Percentiles rank a stretch among this genome's conserved stretches.
phyloP scores from a whole-genome alignment of 2,113 vertebrate species.

The Grammomys surdaster region DNA sequence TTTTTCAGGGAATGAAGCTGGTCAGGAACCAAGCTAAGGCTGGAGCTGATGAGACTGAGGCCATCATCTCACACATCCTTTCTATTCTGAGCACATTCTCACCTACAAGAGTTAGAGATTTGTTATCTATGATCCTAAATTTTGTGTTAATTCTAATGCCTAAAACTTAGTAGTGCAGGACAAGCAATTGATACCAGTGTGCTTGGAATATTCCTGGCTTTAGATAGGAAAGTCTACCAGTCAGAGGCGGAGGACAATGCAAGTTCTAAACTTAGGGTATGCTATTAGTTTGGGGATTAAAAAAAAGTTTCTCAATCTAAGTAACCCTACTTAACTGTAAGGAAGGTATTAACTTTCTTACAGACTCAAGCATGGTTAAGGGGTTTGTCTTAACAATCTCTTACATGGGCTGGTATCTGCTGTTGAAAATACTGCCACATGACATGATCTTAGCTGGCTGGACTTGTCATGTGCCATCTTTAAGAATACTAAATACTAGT shows the following conservation, averaged over 20 bases:
- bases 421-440: background rate
- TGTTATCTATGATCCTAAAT: background rate
- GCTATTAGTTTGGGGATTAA: background rate
- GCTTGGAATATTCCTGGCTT: background rate
- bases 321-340: background rate
- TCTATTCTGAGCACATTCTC: background rate
- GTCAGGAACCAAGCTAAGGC: background rate
- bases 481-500: background rate
- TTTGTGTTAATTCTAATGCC: background rate
- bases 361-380: background rate
- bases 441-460: background rate
- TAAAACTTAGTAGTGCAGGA: background rate
- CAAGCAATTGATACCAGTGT: background rate
- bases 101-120: background rate
- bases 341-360: background rate
- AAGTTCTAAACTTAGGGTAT: background rate
- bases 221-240: background rate
- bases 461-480: background rate
- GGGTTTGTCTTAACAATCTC: background rate
- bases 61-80: background rate
- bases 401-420: accelerated
- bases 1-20: background rate
- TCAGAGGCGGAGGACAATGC: background rate
- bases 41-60: background rate
- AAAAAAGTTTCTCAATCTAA: background rate